phyloP scores from a whole-genome alignment of 2,797 vertebrate species.

The Pseudocheirus occidentalis region DNA sequence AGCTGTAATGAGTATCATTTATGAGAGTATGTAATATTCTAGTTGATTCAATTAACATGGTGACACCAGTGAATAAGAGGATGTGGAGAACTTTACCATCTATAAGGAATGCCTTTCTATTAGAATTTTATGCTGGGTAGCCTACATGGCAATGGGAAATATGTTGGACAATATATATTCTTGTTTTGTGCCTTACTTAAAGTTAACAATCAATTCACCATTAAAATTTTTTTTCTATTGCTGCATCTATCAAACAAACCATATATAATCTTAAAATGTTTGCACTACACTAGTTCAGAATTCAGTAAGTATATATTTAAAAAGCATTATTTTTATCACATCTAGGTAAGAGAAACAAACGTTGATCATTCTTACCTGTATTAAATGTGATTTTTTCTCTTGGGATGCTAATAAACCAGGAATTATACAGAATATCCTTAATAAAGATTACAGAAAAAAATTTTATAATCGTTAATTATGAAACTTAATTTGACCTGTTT shows the following conservation, averaged over 20 bases:
- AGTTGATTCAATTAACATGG: no score
- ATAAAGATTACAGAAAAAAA: conserved; percentile 54
- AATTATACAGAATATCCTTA: conserved; percentile 42
- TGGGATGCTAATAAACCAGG: conserved; percentile 71
- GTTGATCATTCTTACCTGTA: conserved; percentile 66
- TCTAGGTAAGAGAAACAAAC: conserved; percentile 42
- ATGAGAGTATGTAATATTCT: neutral
- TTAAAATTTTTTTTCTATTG: neutral
- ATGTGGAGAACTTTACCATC: neutral
- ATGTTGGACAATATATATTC: neutral
- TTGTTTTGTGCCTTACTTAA: neutral
- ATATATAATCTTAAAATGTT: neutral
- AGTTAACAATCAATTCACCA: neutral
- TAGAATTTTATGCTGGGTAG: neutral
- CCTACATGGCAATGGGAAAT: neutral
- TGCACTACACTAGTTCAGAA: neutral
- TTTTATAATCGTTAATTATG: conserved; percentile 54
- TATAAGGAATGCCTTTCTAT: neutral
- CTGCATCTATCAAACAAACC: neutral
- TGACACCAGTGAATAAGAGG: neutral
- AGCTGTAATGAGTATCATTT: neutral
- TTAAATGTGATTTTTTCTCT: conserved; percentile 73
- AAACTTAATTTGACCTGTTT: conserved; percentile 27
- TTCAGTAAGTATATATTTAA: neutral
- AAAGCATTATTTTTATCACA: neutral